Evolutionary conservation across 2,113 vertebrate species (phyloP).

Genomic region (Macquaria ambigua): DNA sequence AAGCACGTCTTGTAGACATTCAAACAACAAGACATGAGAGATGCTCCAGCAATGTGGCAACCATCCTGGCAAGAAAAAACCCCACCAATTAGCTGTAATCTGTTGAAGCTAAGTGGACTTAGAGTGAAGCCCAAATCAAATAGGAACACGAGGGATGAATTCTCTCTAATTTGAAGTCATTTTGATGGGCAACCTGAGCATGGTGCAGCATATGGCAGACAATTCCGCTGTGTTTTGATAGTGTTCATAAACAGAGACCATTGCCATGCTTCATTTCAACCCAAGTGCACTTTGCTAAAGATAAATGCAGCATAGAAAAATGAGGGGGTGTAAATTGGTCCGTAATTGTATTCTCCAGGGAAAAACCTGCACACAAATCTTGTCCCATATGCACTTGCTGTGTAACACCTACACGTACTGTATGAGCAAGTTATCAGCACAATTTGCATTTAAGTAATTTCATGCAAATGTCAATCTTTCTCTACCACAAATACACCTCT

Average conservation of each 20-base stretch:
- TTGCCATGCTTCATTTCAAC: constrained; percentile 75
- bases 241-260: constrained; percentile 73
- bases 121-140: constrained; percentile 69
- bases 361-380: constrained; percentile 57
- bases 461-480: constrained; percentile 45
- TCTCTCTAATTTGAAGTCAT: constrained; percentile 62
- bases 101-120: constrained; percentile 68
- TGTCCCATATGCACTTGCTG: constrained; percentile 43
- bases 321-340: constrained; percentile 73
- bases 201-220: constrained; percentile 79
- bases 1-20: constrained; percentile 36
- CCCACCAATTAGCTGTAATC: constrained; percentile 66
- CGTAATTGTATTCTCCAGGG: constrained; percentile 67
- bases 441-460: constrained; percentile 62
- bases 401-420: constrained; percentile 53
- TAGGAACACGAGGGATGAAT: constrained; percentile 58
- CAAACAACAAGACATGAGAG: constrained; percentile 39
- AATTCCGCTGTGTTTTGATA: constrained; percentile 72
- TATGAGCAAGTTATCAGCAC: constrained; percentile 27
- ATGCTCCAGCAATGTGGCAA: constrained; percentile 39
- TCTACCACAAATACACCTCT: neutral
- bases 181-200: constrained; percentile 74
- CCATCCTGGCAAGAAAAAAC: constrained; percentile 44
- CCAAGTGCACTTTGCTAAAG: constrained; percentile 73
- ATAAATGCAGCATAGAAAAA: constrained; percentile 71